Evolutionary conservation across 1,140 invertebrate genomes (phyloP), one percentile per base, ranked within the genome.

Genomic region (Listronotus oregonensis): DNA sequence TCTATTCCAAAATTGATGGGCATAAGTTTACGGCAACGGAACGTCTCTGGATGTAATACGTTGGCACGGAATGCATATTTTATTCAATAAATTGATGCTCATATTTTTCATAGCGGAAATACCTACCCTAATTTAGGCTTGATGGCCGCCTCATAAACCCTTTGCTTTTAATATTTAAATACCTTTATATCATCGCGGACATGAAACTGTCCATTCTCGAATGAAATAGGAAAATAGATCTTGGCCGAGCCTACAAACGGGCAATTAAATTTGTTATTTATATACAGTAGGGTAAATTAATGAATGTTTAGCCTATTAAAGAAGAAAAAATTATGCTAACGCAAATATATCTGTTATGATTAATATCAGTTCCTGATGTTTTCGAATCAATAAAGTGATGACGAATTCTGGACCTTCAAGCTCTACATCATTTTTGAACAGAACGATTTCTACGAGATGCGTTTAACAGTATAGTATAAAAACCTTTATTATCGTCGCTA

Each of bases 61-160:
- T 40, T 62, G 60, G 40, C 60, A 62, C 60, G 60, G 60, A 62
- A 62, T 62, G 60, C 60, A 62, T 62, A 62, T 62, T 62, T 62
- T 62, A 62, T 62, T 62, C 60, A 62, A 54, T 54, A 54, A 54
- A 62, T 62, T 62, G 51, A 62, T 62, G 60, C 60, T 62, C 60
- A 54, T 62, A 62, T 62, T 62, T 62, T 62, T 62, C 60, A 43
- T 44, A 43, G 17, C 34, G 8, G 21, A 50, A 50, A 61, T 61
- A 40, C 58, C 55, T 57, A 57, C 40, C 42, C 39, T 57, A 57
- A 57, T 57, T 57, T 57, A 44, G 18, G 21, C 18, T 57, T 44
- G 55, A 57, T 40, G 43, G 15, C 55, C 17, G 42, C 42, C 6
- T 21, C 42, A 57, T 57, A 57, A 57, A 57, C 55, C 34, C 39